Conservation (phyloP, 2,888 invertebrate genomes). For the Girardia tigrina region DNA sequence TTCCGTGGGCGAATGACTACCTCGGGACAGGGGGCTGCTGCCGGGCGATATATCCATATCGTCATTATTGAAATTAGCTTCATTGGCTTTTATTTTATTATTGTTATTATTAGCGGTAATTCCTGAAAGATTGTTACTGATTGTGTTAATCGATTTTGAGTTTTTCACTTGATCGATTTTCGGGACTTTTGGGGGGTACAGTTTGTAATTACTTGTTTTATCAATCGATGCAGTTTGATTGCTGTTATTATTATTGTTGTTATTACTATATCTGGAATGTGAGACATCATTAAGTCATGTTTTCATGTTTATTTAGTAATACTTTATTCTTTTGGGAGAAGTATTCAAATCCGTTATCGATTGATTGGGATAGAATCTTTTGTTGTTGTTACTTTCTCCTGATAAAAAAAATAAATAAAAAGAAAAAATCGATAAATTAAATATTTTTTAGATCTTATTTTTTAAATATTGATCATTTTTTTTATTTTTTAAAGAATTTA, state of each 20-base stretch:
- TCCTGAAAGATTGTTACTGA: conserved; percentile 15
- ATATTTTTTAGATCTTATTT: too few species aligned
- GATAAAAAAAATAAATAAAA: too few species aligned
- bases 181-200: neutral
- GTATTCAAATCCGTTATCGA: neutral
- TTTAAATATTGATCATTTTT: too few species aligned
- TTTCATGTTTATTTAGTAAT: neutral
- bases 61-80: conserved; percentile 50
- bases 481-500: too few species aligned
- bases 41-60: conserved; percentile 89
- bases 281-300: neutral
- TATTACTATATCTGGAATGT: neutral
- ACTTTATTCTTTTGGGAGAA: conserved; percentile 7
- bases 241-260: neutral
- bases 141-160: neutral
- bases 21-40: conserved; percentile 54
- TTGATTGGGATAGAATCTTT: neutral
- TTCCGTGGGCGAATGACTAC: conserved; percentile 24
- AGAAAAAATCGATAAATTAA: too few species aligned
- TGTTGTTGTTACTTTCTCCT: neutral
- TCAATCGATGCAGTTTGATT: neutral
- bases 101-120: too few species aligned
- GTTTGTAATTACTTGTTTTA: neutral
- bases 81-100: neutral
- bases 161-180: conserved; percentile 11